Base-by-base conservation (phyloP, 2,797 vertebrate species). In the Pangasius krempfi region DNA sequence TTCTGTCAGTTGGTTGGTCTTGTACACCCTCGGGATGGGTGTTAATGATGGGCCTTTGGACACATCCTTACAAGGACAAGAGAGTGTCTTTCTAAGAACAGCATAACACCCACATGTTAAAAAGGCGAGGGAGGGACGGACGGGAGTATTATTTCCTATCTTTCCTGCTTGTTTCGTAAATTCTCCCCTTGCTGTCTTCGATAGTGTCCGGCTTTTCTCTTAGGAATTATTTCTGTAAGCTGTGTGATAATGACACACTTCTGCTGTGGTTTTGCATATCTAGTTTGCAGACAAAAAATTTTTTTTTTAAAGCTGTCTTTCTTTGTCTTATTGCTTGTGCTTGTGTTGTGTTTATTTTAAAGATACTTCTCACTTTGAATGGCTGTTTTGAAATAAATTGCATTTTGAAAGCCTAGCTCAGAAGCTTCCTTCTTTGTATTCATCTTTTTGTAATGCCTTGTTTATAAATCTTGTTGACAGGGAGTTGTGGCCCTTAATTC, bases 1-100 rank as follows among this genome's bases (percentile, higher is more conserved):
- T 47, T 37, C 56, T 88, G 87, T 82, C 58, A 20, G 66, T n/a
- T 64, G 58, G 75, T 0, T 56, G 27, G 44, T 64, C 66, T 88
- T 81, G 44, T 89, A 79, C 86, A 72, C 79, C 66, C 83, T 20
- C 56, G 4, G 27, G 85, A 78, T 54, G 88, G 64, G 88, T 89
- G 89, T 85, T 79, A 87, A 87, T 89, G 86, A 72, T 84, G 18
- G 50, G 73, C 22, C 72, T 89, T 79, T 14, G 37, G 84, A 70
- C 47, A 84, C 86, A 14, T 58, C 91, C 91, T 90, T 92, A 92
- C 83, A 92, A 86, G 91, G 91, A 73, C 86, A 92, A 89, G 86
- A 87, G 88, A 62, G 83, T 47, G 78, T 66, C 80, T 87, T 83
- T 87, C 62, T 73, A 73, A 30, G 83, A 84, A 89, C 88, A 85